Base-by-base conservation (phyloP, 1,140 invertebrate genomes). In the Belonocnema kinseyi region DNA sequence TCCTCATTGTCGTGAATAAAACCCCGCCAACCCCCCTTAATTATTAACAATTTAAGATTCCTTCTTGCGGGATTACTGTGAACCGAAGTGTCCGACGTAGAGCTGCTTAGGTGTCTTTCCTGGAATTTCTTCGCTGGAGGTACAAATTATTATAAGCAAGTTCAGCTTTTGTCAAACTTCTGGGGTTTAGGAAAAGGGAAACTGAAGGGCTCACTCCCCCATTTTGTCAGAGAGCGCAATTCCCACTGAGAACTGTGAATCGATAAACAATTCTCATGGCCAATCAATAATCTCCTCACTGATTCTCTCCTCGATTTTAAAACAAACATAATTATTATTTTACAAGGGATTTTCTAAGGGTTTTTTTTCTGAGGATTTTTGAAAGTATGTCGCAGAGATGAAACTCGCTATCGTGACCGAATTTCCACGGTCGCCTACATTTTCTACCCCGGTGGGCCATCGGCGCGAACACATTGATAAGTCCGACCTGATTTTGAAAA, bases 1-100 rank as follows among this genome's bases (percentile, higher is more conserved):
- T 80, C 82, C 78, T 79, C 80, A 76, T 80, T 77, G 74, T 72
- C 79, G 77, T 75, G 82, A 77, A 80, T 54, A 58, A 19, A 70
- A 78, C 40, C 58, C 78, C 66, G 66, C 33, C 50, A 74, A 70
- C 26, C 50, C 26, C 66, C 46, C 73, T 54, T 46, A 26, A 12
- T 52, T 73, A 53, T 21, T 51, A 33, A 72, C 46, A 52, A 52
- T 73, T 51, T 26, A 73, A 77, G 54, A 70, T 72, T 72, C 21
- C 10, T 17, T 52, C 5, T 70, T 33, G 14, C 52, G 54, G 40
- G 71, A 72, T 46, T 50, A 56, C 17, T 17, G 73, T 74, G 73
- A 61, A 16, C 33, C 33, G 40, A 52, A 74, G 73, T 70, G 54
- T 56, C 12, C 61, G 51, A 58, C 10, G 75, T 72, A 66, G 50